Evolutionary conservation across 1,140 invertebrate species (phyloP), one percentile per base, ranked within the genome.

Genomic region (Venustaconcha ellipsiformis): DNA sequence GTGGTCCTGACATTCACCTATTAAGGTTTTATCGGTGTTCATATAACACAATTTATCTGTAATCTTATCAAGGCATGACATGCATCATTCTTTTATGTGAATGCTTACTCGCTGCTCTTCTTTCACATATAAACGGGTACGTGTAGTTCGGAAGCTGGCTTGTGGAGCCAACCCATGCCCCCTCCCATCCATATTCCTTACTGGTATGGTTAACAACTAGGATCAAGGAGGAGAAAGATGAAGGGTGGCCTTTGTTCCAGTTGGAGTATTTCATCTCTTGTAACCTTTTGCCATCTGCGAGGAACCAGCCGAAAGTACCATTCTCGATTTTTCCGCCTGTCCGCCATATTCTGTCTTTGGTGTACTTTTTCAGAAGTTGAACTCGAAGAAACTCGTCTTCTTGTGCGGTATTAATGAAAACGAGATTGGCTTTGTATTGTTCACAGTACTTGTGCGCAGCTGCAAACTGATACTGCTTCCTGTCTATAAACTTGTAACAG

Each of bases 111-210:
- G 76, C 83, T 26, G 85, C 84, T 57, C 80, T 69, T 64, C 83
- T 75, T 74, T 87, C 85, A 71, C 85, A 87, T 18, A 87, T 85
- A 63, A 83, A 84, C 0, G 85, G 59, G 71, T 82, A 85, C 3
- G 79, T 63, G 68, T 82, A 71, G 58, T 82, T 64, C 6, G 83
- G 84, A 17, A 82, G 65, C 26, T 85, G 80, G 18, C 57, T 71
- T 14, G 74, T 57, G 5, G 85, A 87, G 1, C 85, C 85, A 0
- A 77, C 37, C 84, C 83, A 84, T 3, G 78, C 83, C 2, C 85
- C 85, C 60, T 78, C 59, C 84, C 85, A 87, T 17, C 62, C 57
- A 18, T 83, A 78, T 59, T 70, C 68, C 14, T 80, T 70, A 17
- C 75, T 79, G 15, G 78, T 74, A 14, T 67, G 69, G 17, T 80